These are phyloP conservation scores for Mus spretus DNA, from an alignment of 2,797 vertebrate genomes.

Conservation along the genomic window DNA sequence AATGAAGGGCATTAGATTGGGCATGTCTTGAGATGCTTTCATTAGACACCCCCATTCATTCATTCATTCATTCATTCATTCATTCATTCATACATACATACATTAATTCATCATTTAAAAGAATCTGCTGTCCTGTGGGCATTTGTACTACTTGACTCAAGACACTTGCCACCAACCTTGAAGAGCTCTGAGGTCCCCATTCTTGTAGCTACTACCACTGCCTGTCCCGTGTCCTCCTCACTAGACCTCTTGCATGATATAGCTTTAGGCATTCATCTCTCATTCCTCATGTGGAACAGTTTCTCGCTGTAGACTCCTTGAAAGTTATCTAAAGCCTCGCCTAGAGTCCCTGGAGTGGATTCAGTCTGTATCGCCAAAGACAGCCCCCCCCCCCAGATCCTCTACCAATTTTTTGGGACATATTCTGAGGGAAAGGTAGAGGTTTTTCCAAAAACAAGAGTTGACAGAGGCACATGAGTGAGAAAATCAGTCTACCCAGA, in stretches of 20 bases:
- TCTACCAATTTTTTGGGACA: not conserved
- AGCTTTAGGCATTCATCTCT: not conserved
- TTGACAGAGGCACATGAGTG: not conserved
- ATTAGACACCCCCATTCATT: not conserved
- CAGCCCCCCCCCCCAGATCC: not conserved
- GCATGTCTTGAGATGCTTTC: not conserved
- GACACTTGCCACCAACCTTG: not conserved
- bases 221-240: not conserved
- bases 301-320: not conserved
- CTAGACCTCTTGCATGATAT: not conserved
- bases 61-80: not conserved
- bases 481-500: not conserved
- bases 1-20: not conserved
- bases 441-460: slow-evolving; percentile 20
- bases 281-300: not conserved
- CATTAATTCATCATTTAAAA: not conserved
- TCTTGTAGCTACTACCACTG: not conserved
- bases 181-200: not conserved
- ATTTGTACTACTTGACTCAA: not conserved
- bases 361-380: not conserved
- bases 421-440: not conserved
- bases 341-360: accelerated
- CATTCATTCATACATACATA: not conserved
- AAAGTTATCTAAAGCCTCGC: not conserved
- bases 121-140: not conserved